phyloP scores from a whole-genome alignment of 2,888 invertebrate species.

The Rosalia funebris region DNA sequence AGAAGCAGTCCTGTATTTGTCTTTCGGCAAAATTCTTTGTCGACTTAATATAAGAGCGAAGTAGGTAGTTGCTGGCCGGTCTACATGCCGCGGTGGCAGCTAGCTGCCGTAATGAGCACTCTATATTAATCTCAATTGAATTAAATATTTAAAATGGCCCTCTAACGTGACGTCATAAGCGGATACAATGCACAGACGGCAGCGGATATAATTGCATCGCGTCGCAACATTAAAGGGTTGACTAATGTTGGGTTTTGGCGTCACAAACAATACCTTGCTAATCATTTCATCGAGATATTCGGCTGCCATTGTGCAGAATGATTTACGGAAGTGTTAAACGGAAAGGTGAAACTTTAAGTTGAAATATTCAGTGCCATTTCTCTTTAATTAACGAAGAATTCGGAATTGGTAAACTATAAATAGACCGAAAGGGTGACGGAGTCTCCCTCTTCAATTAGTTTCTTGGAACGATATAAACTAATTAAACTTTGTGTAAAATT shows the following conservation, averaged over 20 bases:
- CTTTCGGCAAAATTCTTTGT: not conserved
- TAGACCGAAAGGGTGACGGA: constrained; percentile 7
- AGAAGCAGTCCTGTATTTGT: not conserved
- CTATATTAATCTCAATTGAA: constrained; percentile 59
- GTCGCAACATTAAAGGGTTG: constrained; percentile 46
- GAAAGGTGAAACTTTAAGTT: constrained; percentile 2
- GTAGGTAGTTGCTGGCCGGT: constrained; percentile 1
- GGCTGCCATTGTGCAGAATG: not conserved
- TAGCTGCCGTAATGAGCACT: constrained; percentile 57
- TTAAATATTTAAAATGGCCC: constrained; percentile 57
- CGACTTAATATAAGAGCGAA: constrained; percentile 11
- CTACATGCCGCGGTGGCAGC: constrained; percentile 15
- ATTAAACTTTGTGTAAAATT: constrained; percentile 19
- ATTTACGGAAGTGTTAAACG: not conserved
- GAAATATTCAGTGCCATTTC: not conserved
- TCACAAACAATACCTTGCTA: constrained; percentile 38
- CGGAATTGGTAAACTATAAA: constrained; percentile 8
- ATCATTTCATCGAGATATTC: constrained; percentile 17
- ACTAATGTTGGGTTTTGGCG: constrained; percentile 42
- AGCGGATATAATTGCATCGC: constrained; percentile 48
- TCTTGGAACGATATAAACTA: not conserved
- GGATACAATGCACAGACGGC: constrained; percentile 43
- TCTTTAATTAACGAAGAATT: constrained; percentile 17
- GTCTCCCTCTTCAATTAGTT: constrained; percentile 6
- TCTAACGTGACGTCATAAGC: constrained; percentile 48